Base-by-base conservation (phyloP, 2,888 invertebrate species). In the Cosmorhoe ocellata region DNA sequence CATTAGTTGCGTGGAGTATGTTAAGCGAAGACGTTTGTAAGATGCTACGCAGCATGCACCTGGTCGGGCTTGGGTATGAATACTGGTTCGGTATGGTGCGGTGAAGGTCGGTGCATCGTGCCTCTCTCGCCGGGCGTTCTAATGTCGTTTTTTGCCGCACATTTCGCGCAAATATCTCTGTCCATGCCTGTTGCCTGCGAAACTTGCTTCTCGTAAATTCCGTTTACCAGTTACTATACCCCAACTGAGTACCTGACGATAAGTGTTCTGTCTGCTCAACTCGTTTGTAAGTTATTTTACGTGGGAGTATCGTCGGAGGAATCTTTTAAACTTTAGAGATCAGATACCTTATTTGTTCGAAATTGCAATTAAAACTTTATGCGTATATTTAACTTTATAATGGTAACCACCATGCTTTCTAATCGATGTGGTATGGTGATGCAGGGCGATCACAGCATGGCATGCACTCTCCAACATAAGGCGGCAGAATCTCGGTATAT, bases 41-140 rank as follows among this genome's bases (percentile, higher is more conserved):
- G 46, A 39, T 28, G 41, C n/a, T 30, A 28, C 34, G 39, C 28
- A 26, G 51, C 33, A 33, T 63, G 69, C 27, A 76, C 74, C 75
- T 74, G 78, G 64, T 67, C 22, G 27, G 49, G 26, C 33, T 39
- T 12, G 36, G 42, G 37, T 27, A 11, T 39, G 38, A 37, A 24
- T 47, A 46, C 46, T 42, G 46, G 48, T 41, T 33, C 10, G 39
- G 39, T 38, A 43, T 37, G 41, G 45, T 69, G 66, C 62, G 66
- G 64, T 73, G 77, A 83, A 84, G 83, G 83, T 80, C 84, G 79
- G 67, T 72, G 78, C 75, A 79, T 58, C 54, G 73, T 69, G 11
- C 34, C 60, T 37, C 37, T 47, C 51, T 33, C 64, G 31, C 51
- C 58, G 72, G 74, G 63, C 77, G 72, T 71, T 76, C 72, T 77